These are phyloP conservation scores for Arremon brunneinucha DNA, from an alignment of 2,797 vertebrate genomes.

Conservation along the genomic window DNA sequence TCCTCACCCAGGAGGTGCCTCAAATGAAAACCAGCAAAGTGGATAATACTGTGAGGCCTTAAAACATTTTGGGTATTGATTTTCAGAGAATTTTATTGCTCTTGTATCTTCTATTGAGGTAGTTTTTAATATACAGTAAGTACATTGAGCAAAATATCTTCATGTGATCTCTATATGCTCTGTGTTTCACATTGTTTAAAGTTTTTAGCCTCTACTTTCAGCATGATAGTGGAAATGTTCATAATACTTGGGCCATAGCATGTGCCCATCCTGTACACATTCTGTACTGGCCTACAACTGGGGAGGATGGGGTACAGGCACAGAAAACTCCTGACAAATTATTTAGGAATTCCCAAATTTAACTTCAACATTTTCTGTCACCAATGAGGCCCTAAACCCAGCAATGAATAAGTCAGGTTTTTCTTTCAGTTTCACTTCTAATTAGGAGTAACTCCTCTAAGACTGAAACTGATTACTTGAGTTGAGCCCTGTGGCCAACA, in stretches of 20 bases:
- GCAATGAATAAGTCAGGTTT: neutral
- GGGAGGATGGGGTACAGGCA: accelerated
- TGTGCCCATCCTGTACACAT: neutral
- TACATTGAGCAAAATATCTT: neutral
- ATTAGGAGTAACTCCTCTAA: neutral
- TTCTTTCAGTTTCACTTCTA: neutral
- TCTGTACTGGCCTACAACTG: accelerated
- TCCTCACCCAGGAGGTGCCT: neutral
- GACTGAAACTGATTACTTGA: neutral
- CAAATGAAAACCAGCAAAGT: neutral
- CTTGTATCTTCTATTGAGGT: neutral
- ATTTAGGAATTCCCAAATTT: neutral
- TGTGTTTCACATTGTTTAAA: neutral
- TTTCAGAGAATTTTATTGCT: neutral
- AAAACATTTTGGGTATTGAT: neutral
- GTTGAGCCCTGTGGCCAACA: neutral
- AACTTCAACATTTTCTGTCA: neutral
- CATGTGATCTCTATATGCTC: neutral
- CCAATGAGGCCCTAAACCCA: neutral
- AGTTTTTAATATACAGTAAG: neutral
- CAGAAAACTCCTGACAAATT: neutral
- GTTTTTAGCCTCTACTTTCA: neutral
- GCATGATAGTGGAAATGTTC: neutral
- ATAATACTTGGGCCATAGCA: neutral
- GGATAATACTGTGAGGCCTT: neutral